A percentile compares a stretch with the other conserved stretches of the same genome.
Conservation (phyloP, 2,797 vertebrate genomes). For the Hypotaenidia okinawae region DNA sequence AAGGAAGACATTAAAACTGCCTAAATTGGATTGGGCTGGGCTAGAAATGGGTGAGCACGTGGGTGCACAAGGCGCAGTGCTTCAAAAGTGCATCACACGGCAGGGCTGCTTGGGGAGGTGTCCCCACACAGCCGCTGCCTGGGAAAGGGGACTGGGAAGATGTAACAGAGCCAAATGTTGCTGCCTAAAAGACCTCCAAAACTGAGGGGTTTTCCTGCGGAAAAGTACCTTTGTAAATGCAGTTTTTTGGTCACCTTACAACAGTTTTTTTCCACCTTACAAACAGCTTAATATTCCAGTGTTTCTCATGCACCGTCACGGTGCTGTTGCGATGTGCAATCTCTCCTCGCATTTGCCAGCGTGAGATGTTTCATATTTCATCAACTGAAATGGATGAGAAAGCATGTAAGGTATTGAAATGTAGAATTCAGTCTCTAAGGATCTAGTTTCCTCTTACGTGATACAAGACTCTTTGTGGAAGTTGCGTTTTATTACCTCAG, state of each 20-base stretch:
- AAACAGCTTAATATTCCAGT: background rate
- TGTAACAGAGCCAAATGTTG: rapidly evolving
- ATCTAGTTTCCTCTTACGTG: background rate
- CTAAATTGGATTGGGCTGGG: background rate
- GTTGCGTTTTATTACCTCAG: background rate
- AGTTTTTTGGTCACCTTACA: background rate
- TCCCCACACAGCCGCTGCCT: rapidly evolving
- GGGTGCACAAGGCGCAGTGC: background rate
- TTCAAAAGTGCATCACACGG: background rate
- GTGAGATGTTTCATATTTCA: background rate
- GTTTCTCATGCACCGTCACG: background rate
- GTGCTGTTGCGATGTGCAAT: background rate
- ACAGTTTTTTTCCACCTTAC: background rate
- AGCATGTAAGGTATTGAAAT: background rate
- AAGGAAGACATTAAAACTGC: background rate
- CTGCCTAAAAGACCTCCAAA: background rate
- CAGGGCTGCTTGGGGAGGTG: background rate
- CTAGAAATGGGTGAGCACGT: background rate
- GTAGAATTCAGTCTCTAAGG: background rate
- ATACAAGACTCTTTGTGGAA: background rate
- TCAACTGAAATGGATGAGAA: background rate
- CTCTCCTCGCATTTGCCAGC: background rate
- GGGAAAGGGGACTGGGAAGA: rapidly evolving
- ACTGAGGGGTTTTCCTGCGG: background rate
- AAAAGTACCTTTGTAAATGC: background rate